Evolutionary conservation across 2,113 vertebrate species (phyloP), one percentile per base, ranked within the genome.

Genomic region (Istiophorus platypterus): DNA sequence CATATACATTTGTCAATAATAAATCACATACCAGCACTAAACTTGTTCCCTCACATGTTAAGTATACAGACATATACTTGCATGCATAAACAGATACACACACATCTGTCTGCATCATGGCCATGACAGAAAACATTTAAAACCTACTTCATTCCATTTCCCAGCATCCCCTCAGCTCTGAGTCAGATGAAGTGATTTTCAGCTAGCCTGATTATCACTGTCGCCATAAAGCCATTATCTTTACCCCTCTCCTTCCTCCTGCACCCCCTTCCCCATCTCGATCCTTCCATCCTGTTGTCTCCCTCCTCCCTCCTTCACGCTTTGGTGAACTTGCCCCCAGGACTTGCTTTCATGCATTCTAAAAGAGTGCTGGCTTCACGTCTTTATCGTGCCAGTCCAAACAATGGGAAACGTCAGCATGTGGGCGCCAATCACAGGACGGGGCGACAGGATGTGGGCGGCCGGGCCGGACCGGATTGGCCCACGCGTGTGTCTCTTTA

Each of bases 261-360:
- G 4, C 5, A 14, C 24, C 41, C 34, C 10, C 31, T 13, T 42
- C 57, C 63, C 57, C 52, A 15, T 72, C 71, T 69, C 85, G 22
- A 71, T 79, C 83, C 73, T 67, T 76, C 65, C 45, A 47, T 86
- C 75, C 75, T 56, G 78, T 83, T 66, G 41, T 85, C 80, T 88
- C 85, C 65, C 80, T 80, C 84, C 76, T 86, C 85, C 90, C 89
- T 91, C 91, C 92, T 95, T 95, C 93, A 93, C 86, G 86, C 92
- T 90, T 90, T 85, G 71, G 65, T 85, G 88, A 85, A 88, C 89
- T 87, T 85, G 78, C 88, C 93, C 88, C 82, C 70, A 57, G 90
- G 90, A 90, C 80, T 59, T n/a, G 80, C 91, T 85, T 91, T 92
- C 81, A 86, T 87, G 85, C 92, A 92, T 93, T 91, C 86, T 89